Evolutionary conservation across 2,113 vertebrate genomes (phyloP), one percentile per base, ranked within the genome.

Genomic region (Syngnathoides biaculeatus): DNA sequence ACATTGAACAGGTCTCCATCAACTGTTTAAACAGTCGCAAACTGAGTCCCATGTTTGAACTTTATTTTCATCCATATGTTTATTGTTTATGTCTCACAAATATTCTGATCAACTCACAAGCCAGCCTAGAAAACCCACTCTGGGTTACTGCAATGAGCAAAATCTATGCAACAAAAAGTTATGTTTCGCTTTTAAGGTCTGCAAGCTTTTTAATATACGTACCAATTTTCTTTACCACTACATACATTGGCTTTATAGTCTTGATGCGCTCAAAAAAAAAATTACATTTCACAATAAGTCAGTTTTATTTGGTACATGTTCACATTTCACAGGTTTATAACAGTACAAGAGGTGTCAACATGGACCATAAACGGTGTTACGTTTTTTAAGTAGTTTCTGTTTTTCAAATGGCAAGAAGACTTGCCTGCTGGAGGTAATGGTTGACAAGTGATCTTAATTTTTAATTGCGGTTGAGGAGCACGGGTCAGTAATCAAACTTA

Each of bases 1-100:
- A 15, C 22, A 30, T 17, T 30, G 26, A 57, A 17, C 55, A 22
- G 27, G 24, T 30, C 55, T 57, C 55, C 14, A 57, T 27, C 27
- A 26, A 30, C 55, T 30, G 24, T 30, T 27, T 56, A 26, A 57
- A 57, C 14, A 14, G 53, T 56, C 53, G 27, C 53, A 14, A 55
- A 55, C 52, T 26, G 53, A 56, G 55, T 63, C 13, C 5, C 55
- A 53, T 11, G 38, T 35, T 67, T 60, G 11, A 69, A 8, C 55
- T 57, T 57, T 27, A 10, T 24, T 26, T 55, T 2, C 52, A 55
- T 13, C 55, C 14, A 26, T n/a, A n/a, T 56, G 2, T 12, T 35
- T 35, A 35, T 35, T 30, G 30, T 57, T 17, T 8, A 15, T 57
- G 11, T 27, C 27, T 57, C 26, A 22, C 52, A 55, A 55, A 22